These are phyloP conservation scores for Plodia interpunctella DNA, from an alignment of 1,140 invertebrate genomes.

Conservation along the genomic window DNA sequence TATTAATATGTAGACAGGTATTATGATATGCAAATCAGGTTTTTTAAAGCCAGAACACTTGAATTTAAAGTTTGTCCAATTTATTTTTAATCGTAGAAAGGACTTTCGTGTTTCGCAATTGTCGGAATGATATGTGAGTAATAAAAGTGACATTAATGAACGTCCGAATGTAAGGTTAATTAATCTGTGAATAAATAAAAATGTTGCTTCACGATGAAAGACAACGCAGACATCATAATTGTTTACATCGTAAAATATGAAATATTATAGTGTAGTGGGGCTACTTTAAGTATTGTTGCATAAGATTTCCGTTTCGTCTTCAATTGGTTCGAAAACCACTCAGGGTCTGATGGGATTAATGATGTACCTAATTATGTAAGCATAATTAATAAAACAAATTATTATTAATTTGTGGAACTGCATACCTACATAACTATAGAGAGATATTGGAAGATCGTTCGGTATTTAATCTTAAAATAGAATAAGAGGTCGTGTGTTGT, in stretches of 20 bases:
- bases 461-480: no score
- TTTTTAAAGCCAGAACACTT: slow-evolving; percentile 10
- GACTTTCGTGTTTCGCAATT: slow-evolving; percentile 28
- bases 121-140: slow-evolving; percentile 46
- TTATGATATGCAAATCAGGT: slow-evolving; percentile 6
- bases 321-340: no score
- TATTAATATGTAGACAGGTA: slow-evolving; percentile 1
- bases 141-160: slow-evolving; percentile 59
- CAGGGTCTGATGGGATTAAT: no score
- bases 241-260: slow-evolving; percentile 1
- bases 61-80: slow-evolving; percentile 20
- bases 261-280: not conserved
- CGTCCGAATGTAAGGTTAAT: slow-evolving; percentile 40
- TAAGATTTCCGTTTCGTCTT: not conserved
- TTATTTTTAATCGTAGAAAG: slow-evolving; percentile 22
- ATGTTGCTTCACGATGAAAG: slow-evolving; percentile 3
- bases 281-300: not conserved
- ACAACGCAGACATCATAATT: slow-evolving; percentile 7
- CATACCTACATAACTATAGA: no score
- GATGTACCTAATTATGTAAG: no score
- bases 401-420: no score
- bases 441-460: no score
- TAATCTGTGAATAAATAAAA: slow-evolving; percentile 31
- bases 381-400: no score
- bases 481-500: no score